Conservation (phyloP, 1,140 invertebrate genomes). For the Sipha flava region DNA sequence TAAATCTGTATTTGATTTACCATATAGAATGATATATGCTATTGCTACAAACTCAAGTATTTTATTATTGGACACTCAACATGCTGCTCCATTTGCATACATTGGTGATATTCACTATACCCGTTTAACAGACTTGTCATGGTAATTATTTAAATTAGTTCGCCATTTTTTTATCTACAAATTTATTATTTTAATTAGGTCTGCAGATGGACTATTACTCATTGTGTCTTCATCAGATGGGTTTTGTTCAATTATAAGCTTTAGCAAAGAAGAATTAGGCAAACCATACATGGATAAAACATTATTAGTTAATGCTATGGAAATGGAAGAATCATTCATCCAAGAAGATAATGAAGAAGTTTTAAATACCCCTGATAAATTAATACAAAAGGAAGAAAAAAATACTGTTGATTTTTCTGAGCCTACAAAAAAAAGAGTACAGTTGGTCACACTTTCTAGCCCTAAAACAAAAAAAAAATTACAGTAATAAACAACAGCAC, state of each 20-base stretch:
- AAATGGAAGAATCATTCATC: not conserved
- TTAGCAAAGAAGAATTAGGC: slow-evolving; percentile 75
- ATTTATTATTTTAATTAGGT: slow-evolving; percentile 49
- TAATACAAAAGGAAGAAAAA: not conserved
- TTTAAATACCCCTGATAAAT: not conserved
- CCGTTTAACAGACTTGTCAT: slow-evolving; percentile 79
- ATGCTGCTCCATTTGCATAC: slow-evolving; percentile 70
- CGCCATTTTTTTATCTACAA: not conserved
- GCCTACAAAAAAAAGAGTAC: slow-evolving; percentile 48
- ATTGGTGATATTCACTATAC: slow-evolving; percentile 91
- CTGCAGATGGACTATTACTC: slow-evolving; percentile 69
- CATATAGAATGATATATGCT: slow-evolving; percentile 81
- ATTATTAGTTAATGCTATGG: not conserved
- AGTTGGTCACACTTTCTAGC: slow-evolving; percentile 64
- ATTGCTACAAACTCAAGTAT: slow-evolving; percentile 80
- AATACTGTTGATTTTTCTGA: not conserved
- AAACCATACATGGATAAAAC: slow-evolving; percentile 44
- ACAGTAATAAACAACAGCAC: slow-evolving; percentile 25
- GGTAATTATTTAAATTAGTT: slow-evolving; percentile 50
- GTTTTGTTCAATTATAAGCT: slow-evolving; percentile 84
- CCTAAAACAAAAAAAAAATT: slow-evolving; percentile 51
- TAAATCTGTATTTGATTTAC: slow-evolving; percentile 53
- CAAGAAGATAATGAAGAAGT: not conserved
- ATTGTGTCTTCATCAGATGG: slow-evolving; percentile 90
- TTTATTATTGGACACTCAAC: slow-evolving; percentile 86